Evolutionary conservation across 2,113 vertebrate species (phyloP), one percentile per base, ranked within the genome.

Genomic region (Nestor notabilis): DNA sequence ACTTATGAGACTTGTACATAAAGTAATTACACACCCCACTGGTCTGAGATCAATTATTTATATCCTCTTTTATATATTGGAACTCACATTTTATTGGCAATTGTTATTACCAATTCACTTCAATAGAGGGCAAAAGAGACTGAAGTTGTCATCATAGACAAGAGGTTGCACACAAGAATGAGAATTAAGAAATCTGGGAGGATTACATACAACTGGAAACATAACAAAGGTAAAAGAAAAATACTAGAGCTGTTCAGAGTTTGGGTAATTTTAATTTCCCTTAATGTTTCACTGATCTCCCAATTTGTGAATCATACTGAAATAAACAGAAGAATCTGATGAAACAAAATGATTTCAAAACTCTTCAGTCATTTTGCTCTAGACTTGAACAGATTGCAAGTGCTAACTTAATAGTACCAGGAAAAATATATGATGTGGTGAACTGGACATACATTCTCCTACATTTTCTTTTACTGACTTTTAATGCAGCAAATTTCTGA

Each of bases 81-180:
- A 94, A 74, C 63, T 89, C 93, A 60, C 44, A 31, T 95, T 97
- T 97, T 74, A 76, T 95, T 90, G 50, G 63, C 76, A 89, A 95
- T 91, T 98, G 96, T 94, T 97, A 90, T 97, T 97, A 97, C 97
- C 91, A 88, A 43, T 87, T 91, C 80, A 95, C 75, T 96, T 98
- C 97, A 97, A 95, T 49, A 98, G 98, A 97, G 97, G 97, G 97
- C 97, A 98, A 98, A 94, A 97, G 97, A 98, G 96, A 97, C 95
- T 96, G 87, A 93, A 93, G 72, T 82, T 97, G 94, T 95, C 86
- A 85, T 95, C 91, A 95, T 90, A 76, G 52, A 18, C 49, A 56
- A 52, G 56, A 94, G 84, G 66, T 61, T 87, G 31, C 63, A 95
- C 56, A 29, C 76, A 95, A 94, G 86, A 92, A 29, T 86, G 89